Base-by-base conservation (phyloP, 2,797 vertebrate species). In the Megalops cyprinoides region DNA sequence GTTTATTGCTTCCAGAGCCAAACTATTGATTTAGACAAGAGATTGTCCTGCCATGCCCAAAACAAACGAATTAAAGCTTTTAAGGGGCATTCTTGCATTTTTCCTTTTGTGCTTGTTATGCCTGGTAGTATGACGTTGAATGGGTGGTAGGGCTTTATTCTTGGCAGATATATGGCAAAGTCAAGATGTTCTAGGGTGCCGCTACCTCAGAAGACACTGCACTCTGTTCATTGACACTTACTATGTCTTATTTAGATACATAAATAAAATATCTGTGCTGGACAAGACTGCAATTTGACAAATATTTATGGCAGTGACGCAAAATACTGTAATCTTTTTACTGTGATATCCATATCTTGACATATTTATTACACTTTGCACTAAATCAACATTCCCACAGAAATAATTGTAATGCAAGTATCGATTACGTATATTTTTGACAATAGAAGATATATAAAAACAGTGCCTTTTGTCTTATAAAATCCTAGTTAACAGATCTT, bases 131-230 rank as follows among this genome's bases (percentile, higher is more conserved):
- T 71, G 39, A 55, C 77, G 42, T 49, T 69, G 58, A 62, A 67
- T 39, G 75, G n/a, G 75, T 39, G 76, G 67, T 56, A 60, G 51
- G 65, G 25, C 53, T 37, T 44, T 73, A 51, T 82, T 81, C 58
- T 81, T 69, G 53, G 78, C 62, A 84, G 82, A 83, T 84, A 62
- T 60, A 31, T 78, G 78, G 82, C 81, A 82, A 87, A 85, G 82
- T 89, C 65, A 73, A 80, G 76, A 79, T 82, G 86, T 86, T 77
- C 82, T 82, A 83, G 85, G 84, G 88, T 89, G 89, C 83, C 88
- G 89, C 93, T 94, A 93, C 93, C 93, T 94, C 92, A 93, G 81
- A 85, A 84, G 74, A 87, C 81, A 7, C 67, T 86, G 86, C 84
- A 78, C 85, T 86, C 82, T 80, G 76, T 78, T 79, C 82, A 49